Evolutionary conservation across 2,113 vertebrate species (phyloP).

Genomic region (Sminthopsis crassicaudata): DNA sequence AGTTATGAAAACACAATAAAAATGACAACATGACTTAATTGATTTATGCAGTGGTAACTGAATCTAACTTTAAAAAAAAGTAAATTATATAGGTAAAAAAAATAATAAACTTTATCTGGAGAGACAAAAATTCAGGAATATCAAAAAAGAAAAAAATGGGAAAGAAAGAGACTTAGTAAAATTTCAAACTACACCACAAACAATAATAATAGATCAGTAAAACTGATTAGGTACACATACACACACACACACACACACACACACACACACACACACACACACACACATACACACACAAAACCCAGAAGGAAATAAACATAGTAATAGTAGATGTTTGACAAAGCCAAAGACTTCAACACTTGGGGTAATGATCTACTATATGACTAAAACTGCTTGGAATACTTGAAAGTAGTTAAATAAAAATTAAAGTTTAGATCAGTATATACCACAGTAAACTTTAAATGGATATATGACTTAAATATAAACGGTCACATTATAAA

Average conservation of each 20-base stretch:
- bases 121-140: background rate
- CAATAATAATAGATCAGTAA: background rate
- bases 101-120: background rate
- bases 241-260: too few species aligned
- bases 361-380: background rate
- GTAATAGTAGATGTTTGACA: background rate
- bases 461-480: background rate
- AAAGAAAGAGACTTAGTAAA: background rate
- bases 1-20: background rate
- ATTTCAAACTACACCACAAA: background rate
- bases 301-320: background rate
- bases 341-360: background rate
- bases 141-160: background rate
- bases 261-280: background rate
- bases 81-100: background rate
- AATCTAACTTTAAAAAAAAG: background rate
- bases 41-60: background rate
- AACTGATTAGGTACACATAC: background rate
- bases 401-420: background rate
- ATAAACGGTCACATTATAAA: background rate
- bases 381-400: background rate
- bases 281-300: background rate
- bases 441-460: background rate
- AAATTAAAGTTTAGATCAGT: background rate
- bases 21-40: background rate